phyloP scores from a whole-genome alignment of 2,888 invertebrate genomes.

The Amiota mariae region DNA sequence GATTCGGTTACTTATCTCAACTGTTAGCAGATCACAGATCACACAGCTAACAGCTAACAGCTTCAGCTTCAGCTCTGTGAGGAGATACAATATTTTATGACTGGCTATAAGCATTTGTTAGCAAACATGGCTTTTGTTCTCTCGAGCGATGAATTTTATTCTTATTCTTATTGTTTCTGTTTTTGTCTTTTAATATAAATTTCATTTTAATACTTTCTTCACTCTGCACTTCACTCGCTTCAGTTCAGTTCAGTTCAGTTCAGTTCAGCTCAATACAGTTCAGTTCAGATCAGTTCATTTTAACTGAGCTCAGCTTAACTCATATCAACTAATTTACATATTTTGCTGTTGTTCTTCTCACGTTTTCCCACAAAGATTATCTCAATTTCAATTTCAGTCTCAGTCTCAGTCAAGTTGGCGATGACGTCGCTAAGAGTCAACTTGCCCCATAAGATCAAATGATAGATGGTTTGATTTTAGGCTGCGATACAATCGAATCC shows the following conservation, averaged over 20 bases:
- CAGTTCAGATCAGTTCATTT: constrained; percentile 53
- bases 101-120: constrained; percentile 48
- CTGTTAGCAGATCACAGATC: no score
- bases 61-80: no score
- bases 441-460: constrained; percentile 38
- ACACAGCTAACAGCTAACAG: no score
- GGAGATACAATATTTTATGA: not conserved
- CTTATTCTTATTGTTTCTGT: constrained; percentile 33
- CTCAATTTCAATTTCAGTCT: constrained; percentile 31
- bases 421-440: constrained; percentile 10
- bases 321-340: constrained; percentile 62
- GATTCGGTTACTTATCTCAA: no score
- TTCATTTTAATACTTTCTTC: constrained; percentile 67
- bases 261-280: not conserved
- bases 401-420: not conserved
- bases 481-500: constrained; percentile 7
- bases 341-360: constrained; percentile 53
- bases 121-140: constrained; percentile 64
- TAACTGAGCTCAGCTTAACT: constrained; percentile 50
- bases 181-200: constrained; percentile 52
- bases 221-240: constrained; percentile 29
- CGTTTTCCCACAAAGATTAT: constrained; percentile 64
- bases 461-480: constrained; percentile 53
- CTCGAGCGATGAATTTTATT: constrained; percentile 62
- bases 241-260: no score